These are phyloP conservation scores for Micromesistius poutassou DNA, from an alignment of 2,797 vertebrate species.

Conservation along the genomic window DNA sequence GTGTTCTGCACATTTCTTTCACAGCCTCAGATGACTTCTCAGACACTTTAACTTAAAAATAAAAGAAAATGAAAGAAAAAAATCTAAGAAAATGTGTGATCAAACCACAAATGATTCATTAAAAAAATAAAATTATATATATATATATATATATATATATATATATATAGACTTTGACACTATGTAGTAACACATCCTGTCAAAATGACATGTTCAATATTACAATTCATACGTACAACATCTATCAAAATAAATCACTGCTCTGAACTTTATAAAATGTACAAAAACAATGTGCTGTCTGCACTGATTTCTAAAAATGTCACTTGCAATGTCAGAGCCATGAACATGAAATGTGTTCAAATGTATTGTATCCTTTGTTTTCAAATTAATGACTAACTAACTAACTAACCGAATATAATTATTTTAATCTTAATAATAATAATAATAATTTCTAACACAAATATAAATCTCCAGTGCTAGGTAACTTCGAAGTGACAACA, in stretches of 20 bases:
- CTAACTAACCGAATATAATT: background rate
- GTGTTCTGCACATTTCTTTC: slow-evolving; percentile 20
- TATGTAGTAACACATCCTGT: background rate
- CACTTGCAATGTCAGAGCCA: slow-evolving; percentile 20
- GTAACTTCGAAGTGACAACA: slow-evolving; percentile 15
- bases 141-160: too few species aligned
- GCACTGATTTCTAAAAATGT: slow-evolving; percentile 8
- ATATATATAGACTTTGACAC: background rate
- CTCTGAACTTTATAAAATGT: background rate
- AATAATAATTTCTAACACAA: background rate
- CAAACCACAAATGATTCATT: background rate
- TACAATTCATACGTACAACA: background rate
- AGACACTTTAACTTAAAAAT: slow-evolving; percentile 2
- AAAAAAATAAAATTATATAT: too few species aligned
- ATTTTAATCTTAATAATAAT: background rate
- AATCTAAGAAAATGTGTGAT: background rate
- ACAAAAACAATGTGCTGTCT: background rate
- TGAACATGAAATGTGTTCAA: slow-evolving; percentile 13
- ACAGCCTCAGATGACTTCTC: background rate
- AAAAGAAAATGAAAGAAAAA: background rate
- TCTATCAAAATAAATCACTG: background rate
- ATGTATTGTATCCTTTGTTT: background rate
- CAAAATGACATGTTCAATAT: background rate
- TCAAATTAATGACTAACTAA: background rate
- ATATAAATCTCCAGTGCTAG: background rate